Evolutionary conservation across 2,888 invertebrate genomes (phyloP).

Genomic region (Acanthosepion esculentum): DNA sequence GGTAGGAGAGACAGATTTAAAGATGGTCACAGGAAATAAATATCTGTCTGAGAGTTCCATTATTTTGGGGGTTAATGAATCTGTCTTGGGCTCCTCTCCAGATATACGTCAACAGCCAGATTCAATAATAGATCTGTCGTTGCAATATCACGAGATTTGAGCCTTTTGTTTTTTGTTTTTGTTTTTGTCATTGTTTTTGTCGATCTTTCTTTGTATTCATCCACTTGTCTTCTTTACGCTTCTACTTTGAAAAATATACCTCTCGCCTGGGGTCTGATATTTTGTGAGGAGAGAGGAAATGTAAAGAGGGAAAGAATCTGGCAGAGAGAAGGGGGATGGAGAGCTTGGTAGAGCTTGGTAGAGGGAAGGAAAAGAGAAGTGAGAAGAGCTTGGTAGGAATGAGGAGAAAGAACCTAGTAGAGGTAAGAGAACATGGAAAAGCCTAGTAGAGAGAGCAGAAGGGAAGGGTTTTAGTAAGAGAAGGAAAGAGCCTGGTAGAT

Average conservation of each 20-base stretch:
- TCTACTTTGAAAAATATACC: neutral
- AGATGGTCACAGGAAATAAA: slow-evolving; percentile 23
- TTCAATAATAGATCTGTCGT: slow-evolving; percentile 33
- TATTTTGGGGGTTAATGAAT: slow-evolving; percentile 33
- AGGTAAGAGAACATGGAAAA: neutral
- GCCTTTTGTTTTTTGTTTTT: neutral
- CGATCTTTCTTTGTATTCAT: neutral
- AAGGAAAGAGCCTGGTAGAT: neutral
- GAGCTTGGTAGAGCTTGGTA: neutral
- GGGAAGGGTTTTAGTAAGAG: neutral
- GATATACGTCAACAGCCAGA: slow-evolving; percentile 33
- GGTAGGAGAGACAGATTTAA: neutral
- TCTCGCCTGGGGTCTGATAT: neutral
- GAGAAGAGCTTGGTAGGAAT: neutral
- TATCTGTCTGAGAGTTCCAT: neutral
- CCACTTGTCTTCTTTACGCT: neutral
- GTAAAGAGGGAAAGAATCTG: neutral
- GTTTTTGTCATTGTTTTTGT: neutral
- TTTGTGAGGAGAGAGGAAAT: neutral
- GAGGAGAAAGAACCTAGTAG: neutral
- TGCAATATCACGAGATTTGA: neutral
- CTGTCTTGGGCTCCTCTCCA: slow-evolving; percentile 13
- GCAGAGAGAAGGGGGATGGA: neutral
- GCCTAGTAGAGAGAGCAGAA: neutral
- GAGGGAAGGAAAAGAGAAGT: neutral